These are phyloP conservation scores for Panagrolaimus sp. DNA, from an alignment of 1,140 invertebrate genomes.

Conservation along the genomic window DNA sequence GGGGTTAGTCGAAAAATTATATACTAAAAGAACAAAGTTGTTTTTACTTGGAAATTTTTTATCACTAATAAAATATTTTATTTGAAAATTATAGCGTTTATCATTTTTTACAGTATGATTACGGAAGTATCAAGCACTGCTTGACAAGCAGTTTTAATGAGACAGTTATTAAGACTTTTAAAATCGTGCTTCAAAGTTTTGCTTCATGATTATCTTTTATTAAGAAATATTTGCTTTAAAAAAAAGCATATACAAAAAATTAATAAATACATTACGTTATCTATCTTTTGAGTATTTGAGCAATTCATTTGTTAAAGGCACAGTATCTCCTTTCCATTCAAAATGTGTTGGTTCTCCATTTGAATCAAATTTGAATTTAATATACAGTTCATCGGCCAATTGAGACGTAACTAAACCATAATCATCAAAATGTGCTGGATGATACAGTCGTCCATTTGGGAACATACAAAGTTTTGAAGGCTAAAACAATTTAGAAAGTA, in stretches of 20 bases:
- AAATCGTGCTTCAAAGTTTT: no score
- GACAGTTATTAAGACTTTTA: no score
- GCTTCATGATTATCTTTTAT: no score
- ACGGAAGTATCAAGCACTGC: no score
- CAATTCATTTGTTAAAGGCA: conserved; percentile 61
- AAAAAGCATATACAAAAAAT: background rate
- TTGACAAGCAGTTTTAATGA: no score
- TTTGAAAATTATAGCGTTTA: no score
- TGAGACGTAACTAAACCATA: conserved; percentile 80
- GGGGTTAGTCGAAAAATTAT: background rate
- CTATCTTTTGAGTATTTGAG: conserved; percentile 25
- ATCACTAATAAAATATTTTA: no score
- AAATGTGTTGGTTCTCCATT: conserved; percentile 67
- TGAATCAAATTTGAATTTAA: conserved; percentile 71
- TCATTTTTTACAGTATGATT: no score
- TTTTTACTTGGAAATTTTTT: background rate
- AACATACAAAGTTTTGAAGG: conserved; percentile 81
- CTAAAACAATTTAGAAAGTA: conserved; percentile 61
- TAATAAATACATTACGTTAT: background rate
- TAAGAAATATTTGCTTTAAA: background rate
- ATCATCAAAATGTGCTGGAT: conserved; percentile 75
- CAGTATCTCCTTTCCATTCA: conserved; percentile 60
- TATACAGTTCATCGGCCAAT: conserved; percentile 81
- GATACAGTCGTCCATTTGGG: conserved; percentile 79
- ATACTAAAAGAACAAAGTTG: background rate